Conservation (phyloP, 2,888 invertebrate species). For the Thymelicus acteon region DNA sequence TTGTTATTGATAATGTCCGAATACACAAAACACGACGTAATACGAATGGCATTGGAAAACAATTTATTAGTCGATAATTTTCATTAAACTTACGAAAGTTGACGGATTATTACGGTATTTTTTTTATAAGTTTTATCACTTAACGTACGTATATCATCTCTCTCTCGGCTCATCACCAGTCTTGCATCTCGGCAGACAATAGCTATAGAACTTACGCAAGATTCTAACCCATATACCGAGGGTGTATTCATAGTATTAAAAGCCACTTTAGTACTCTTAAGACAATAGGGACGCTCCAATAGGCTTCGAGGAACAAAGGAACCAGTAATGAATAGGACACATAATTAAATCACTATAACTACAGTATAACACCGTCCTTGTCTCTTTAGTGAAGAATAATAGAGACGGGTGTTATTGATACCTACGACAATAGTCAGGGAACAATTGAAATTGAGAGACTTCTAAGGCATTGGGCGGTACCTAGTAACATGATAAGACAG, state of each 20-base stretch:
- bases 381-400: conserved; percentile 25
- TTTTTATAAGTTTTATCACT: no score
- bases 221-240: conserved; percentile 8
- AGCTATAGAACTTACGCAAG: conserved; percentile 1
- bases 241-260: conserved; percentile 54
- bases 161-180: no score
- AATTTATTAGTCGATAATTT: no score
- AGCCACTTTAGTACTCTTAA: conserved; percentile 51
- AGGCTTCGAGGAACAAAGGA: conserved; percentile 54
- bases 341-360: conserved; percentile 56
- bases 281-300: conserved; percentile 53
- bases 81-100: no score
- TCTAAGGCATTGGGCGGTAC: conserved; percentile 30
- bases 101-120: no score
- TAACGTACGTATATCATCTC: no score
- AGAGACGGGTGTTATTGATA: conserved; percentile 17
- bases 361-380: conserved; percentile 17
- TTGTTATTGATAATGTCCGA: no score
- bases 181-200: not conserved
- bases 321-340: conserved; percentile 52
- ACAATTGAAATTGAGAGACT: conserved; percentile 19
- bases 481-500: conserved; percentile 19
- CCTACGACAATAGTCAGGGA: not conserved
- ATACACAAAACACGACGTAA: no score
- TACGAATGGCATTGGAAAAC: no score